Evolutionary conservation across 2,888 invertebrate genomes (phyloP).

Genomic region (Drosophila anomelani): DNA sequence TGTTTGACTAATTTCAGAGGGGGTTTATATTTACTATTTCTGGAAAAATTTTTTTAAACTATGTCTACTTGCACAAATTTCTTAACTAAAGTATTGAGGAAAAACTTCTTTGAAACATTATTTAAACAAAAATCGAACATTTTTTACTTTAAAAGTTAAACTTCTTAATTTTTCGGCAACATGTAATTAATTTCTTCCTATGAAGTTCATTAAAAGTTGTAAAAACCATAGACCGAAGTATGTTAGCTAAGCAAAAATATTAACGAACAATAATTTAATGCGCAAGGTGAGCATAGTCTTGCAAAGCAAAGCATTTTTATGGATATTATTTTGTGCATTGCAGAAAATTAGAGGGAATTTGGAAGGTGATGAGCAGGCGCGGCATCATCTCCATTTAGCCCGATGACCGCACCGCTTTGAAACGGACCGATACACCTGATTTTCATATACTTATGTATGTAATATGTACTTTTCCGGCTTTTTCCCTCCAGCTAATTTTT

Average conservation of each 20-base stretch:
- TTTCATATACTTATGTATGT: neutral
- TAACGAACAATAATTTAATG: neutral
- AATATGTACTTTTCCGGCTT: neutral
- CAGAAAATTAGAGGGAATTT: neutral
- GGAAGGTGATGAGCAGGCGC: neutral
- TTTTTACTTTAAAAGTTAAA: neutral
- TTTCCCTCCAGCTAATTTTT: slow-evolving; percentile 2
- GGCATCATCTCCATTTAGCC: slow-evolving; percentile 3
- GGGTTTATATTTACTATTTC: too few relatives aligned
- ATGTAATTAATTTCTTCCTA: neutral
- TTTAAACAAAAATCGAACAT: neutral
- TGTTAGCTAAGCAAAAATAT: slow-evolving; percentile 5
- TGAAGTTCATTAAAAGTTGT: neutral
- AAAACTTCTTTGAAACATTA: neutral
- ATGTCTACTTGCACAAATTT: too few relatives aligned
- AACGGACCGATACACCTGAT: slow-evolving; percentile 1
- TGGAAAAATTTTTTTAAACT: too few relatives aligned
- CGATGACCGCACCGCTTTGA: slow-evolving; percentile 3
- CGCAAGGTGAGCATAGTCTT: neutral
- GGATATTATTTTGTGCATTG: neutral
- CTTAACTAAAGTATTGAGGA: neutral
- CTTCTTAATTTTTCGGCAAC: neutral
- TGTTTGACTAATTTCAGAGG: too few relatives aligned
- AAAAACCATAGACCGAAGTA: neutral
- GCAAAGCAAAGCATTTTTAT: neutral